Evolutionary conservation across 2,113 vertebrate genomes (phyloP), one percentile per base, ranked within the genome.

Genomic region (Trachemys scripta): DNA sequence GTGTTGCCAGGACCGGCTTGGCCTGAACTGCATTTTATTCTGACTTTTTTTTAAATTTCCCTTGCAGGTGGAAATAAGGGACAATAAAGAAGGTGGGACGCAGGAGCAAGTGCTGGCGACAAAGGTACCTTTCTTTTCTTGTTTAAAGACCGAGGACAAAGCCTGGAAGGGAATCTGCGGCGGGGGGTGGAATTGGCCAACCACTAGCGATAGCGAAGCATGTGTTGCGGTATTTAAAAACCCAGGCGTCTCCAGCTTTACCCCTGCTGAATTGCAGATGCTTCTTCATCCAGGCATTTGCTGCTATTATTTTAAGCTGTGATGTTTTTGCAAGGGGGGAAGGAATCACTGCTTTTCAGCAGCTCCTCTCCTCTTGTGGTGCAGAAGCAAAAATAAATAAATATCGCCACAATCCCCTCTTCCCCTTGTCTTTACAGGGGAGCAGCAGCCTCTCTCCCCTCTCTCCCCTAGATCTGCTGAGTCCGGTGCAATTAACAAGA

Each of bases 11-110:
- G 65, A 78, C 12, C 24, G 27, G 75, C 42, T 79, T 49, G 42
- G 75, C 45, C 42, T 47, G 76, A 45, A 27, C 42, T 24, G 24
- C 11, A 47, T 78, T 24, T 69, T 79, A 79, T 80, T 72, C 75
- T 11, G 87, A 80, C 56, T 35, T 81, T 51, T 62, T 78, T 82
- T 92, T 97, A 42, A 89, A 94, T 93, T 81, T 91, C 97, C 79
- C 90, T 86, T 97, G 96, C 97, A 98, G 97, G 97, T 97, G 98
- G 96, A 97, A 96, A 96, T 95, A 97, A 96, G 96, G 90, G 94
- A 97, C 93, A 90, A 86, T 93, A 95, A 97, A 94, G 96, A 94
- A 92, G 94, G 90, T 79, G 90, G 95, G 83, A 90, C 88, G n/a
- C 96, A 92, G 96, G 92, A 92, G 85, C 96, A 92, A 96, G 96